These are phyloP conservation scores for Alligator sinensis DNA, from an alignment of 2,113 vertebrate genomes.

Conservation along the genomic window DNA sequence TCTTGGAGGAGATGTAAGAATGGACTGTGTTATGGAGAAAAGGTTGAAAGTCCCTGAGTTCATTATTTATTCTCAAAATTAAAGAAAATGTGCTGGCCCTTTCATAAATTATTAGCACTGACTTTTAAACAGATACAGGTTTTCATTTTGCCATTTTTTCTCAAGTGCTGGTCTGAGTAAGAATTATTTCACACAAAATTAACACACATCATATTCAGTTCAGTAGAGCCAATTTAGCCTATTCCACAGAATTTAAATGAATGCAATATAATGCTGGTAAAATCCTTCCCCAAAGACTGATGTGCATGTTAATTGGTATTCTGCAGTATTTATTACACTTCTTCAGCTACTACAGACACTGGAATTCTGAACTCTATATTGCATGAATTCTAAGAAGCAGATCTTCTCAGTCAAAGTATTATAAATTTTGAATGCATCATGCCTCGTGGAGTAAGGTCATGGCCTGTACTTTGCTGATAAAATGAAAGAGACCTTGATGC, in stretches of 20 bases:
- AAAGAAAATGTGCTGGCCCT: background rate
- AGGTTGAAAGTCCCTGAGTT: background rate
- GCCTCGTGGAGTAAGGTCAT: background rate
- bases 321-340: conserved; percentile 15
- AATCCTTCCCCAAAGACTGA: conserved; percentile 13
- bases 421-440: background rate
- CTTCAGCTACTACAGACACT: background rate
- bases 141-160: background rate
- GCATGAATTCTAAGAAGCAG: background rate
- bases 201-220: background rate
- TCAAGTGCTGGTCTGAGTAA: background rate
- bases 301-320: background rate
- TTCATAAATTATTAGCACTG: background rate
- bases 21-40: background rate
- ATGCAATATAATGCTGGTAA: background rate
- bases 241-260: conserved; percentile 23
- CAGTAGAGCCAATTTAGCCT: background rate
- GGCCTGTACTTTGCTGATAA: background rate
- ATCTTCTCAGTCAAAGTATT: background rate
- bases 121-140: background rate
- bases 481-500: background rate
- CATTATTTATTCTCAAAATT: background rate
- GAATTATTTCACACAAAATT: conserved; percentile 25
- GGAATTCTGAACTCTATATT: conserved; percentile 22
- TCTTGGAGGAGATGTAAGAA: background rate